These are phyloP conservation scores for Platynereis dumerilii DNA, from an alignment of 2,888 invertebrate genomes.

Conservation along the genomic window DNA sequence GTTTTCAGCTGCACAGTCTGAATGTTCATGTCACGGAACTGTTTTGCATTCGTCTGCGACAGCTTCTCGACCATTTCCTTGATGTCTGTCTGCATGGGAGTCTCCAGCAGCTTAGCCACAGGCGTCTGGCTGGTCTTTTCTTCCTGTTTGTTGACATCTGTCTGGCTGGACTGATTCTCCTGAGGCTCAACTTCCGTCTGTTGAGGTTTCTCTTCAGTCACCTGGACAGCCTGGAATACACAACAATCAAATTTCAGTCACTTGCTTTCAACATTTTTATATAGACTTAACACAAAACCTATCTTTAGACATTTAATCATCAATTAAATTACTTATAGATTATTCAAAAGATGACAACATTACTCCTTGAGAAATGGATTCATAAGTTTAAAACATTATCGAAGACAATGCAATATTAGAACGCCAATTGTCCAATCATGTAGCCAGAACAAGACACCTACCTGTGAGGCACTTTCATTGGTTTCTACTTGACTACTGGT, in stretches of 20 bases:
- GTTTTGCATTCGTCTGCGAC: neutral
- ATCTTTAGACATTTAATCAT: too few relatives aligned
- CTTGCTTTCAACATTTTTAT: too few relatives aligned
- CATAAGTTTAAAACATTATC: too few relatives aligned
- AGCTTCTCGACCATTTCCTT: neutral
- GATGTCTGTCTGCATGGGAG: constrained; percentile 6
- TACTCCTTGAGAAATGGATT: too few relatives aligned
- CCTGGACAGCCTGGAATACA: neutral
- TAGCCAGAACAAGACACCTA: neutral
- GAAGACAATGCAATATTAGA: too few relatives aligned
- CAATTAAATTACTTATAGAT: too few relatives aligned
- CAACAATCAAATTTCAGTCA: neutral
- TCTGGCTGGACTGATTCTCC: constrained; percentile 1
- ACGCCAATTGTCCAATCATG: too few relatives aligned
- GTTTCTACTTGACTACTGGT: too few relatives aligned
- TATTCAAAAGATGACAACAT: too few relatives aligned
- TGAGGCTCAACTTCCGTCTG: constrained; percentile 17
- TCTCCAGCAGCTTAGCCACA: neutral
- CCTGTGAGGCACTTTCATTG: too few relatives aligned
- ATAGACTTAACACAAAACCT: too few relatives aligned
- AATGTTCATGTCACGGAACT: neutral
- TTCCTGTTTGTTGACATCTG: constrained; percentile 13
- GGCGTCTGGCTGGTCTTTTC: constrained; percentile 2
- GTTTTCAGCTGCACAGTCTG: neutral
- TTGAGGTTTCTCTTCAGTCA: constrained; percentile 3